Conservation (phyloP, 2,113 vertebrate species). For the Tamias sibiricus region DNA sequence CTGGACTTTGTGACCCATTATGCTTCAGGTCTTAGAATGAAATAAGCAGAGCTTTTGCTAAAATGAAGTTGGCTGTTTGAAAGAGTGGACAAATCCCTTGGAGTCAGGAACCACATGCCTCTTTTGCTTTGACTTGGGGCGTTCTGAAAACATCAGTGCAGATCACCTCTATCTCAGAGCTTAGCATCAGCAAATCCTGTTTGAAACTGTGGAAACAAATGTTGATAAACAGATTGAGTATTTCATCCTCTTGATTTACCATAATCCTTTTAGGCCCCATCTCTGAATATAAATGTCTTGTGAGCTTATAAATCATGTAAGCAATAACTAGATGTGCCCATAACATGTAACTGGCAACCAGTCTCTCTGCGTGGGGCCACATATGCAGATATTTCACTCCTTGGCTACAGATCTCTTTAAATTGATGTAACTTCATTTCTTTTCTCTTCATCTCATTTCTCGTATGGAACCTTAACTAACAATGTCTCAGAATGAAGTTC, state of each 20-base stretch:
- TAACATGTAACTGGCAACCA: neutral
- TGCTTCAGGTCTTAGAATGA: neutral
- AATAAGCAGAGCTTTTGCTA: neutral
- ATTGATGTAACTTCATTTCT: neutral
- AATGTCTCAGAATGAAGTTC: neutral
- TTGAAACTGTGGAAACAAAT: conserved; percentile 60
- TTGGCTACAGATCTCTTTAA: neutral
- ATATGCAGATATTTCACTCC: neutral
- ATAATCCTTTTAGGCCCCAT: conserved; percentile 23
- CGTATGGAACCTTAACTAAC: neutral
- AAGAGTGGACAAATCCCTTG: neutral
- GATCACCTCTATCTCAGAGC: neutral
- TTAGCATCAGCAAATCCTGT: conserved; percentile 29
- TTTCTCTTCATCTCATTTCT: neutral
- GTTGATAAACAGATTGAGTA: conserved; percentile 59
- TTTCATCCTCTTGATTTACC: conserved; percentile 60
- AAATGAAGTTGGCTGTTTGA: neutral
- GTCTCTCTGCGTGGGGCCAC: neutral
- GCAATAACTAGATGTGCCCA: neutral
- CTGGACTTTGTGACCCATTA: neutral
- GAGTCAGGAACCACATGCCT: neutral
- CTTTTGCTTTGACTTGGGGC: neutral
- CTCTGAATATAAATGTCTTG: conserved; percentile 25
- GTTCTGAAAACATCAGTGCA: neutral
- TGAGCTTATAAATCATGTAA: conserved; percentile 47